These are phyloP conservation scores for Proisotoma minuta DNA, from an alignment of 2,888 invertebrate species.

Conservation along the genomic window DNA sequence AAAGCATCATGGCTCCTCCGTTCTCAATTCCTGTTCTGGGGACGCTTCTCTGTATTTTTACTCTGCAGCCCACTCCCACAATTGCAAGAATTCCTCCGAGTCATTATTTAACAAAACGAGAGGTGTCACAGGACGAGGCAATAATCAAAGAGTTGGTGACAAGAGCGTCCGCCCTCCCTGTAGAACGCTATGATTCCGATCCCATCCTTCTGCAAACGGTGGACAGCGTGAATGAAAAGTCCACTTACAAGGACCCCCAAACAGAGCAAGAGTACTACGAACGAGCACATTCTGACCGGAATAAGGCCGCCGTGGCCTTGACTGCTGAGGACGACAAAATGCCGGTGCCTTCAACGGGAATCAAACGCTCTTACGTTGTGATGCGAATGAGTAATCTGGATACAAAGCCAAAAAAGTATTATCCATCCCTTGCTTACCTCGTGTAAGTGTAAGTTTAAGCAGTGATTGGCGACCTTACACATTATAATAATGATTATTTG, in stretches of 20 bases:
- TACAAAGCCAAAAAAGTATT: neutral
- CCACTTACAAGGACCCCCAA: conserved; percentile 4
- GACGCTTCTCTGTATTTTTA: too few relatives aligned
- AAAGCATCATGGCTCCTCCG: too few relatives aligned
- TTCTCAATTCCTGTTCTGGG: too few relatives aligned
- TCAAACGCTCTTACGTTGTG: neutral
- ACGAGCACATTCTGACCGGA: neutral
- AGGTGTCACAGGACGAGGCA: neutral
- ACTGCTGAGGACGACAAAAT: neutral
- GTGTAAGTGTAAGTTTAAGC: neutral
- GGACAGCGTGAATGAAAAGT: neutral
- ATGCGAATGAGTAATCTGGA: neutral
- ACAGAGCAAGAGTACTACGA: neutral
- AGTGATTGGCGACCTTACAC: too few relatives aligned
- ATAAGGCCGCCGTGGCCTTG: neutral
- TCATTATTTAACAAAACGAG: neutral
- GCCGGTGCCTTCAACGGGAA: neutral
- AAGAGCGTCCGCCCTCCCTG: neutral
- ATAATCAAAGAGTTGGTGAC: neutral
- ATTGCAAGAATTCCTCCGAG: neutral
- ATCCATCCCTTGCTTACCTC: neutral
- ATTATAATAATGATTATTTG: too few relatives aligned
- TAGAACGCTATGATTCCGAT: conserved; percentile 1
- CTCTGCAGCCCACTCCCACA: too few relatives aligned
- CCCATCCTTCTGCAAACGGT: neutral